Percentiles rank a stretch among this genome's conserved stretches.
Conservation (phyloP, 2,113 vertebrate genomes). For the Alethe castanea region DNA sequence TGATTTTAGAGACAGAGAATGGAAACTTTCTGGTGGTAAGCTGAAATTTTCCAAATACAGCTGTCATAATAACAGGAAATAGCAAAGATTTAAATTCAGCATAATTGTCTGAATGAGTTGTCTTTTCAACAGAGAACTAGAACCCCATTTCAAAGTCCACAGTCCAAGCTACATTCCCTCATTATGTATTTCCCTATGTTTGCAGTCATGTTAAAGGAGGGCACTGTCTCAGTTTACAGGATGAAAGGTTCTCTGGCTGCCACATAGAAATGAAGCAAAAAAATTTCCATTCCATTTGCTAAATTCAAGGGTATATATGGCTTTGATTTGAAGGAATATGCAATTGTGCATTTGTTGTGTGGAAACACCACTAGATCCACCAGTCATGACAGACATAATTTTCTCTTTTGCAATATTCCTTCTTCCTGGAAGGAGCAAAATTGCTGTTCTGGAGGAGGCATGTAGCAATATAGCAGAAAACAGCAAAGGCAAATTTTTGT, state of each 20-base stretch:
- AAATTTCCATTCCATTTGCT: neutral
- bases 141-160: neutral
- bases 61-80: neutral
- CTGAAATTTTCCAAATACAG: neutral
- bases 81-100: neutral
- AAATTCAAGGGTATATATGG: neutral
- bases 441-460: neutral
- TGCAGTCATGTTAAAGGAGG: rapidly evolving
- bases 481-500: neutral
- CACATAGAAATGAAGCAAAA: neutral
- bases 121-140: neutral
- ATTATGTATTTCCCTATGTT: rapidly evolving
- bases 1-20: neutral
- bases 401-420: neutral
- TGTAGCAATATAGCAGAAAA: neutral
- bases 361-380: neutral
- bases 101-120: neutral
- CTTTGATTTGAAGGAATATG: neutral
- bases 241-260: neutral
- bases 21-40: neutral
- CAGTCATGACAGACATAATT: neutral
- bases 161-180: neutral
- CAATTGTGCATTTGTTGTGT: neutral
- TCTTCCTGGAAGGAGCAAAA: neutral
- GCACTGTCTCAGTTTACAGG: neutral